Conservation (phyloP, 37 sponge, comb jelly and placozoan genomes). For the Crambe crambe region DNA sequence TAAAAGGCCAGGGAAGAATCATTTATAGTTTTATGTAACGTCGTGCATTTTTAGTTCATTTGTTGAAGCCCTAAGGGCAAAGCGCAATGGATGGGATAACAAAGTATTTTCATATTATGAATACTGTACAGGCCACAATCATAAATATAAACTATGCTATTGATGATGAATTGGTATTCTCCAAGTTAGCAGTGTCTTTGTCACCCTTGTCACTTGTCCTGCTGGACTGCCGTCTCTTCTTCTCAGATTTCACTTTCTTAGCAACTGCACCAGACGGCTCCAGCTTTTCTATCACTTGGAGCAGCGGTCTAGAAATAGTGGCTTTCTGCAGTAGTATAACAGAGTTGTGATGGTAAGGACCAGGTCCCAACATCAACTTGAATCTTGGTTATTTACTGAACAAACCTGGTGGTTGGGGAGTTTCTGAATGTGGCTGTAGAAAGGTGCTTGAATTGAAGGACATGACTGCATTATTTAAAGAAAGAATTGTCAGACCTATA, state of each 20-base stretch:
- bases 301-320: slow-evolving; percentile 39
- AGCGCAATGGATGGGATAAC: too few relatives aligned
- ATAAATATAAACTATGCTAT: too few relatives aligned
- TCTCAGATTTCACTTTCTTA: slow-evolving; percentile 13
- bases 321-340: slow-evolving; percentile 32
- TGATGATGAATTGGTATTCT: slow-evolving; percentile 1
- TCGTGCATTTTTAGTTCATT: too few relatives aligned
- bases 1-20: too few relatives aligned
- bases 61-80: too few relatives aligned
- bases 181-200: not conserved
- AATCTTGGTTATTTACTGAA: not conserved
- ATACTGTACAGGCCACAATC: too few relatives aligned
- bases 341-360: too few relatives aligned
- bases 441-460: slow-evolving; percentile 36
- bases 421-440: slow-evolving; percentile 34
- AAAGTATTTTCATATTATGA: too few relatives aligned
- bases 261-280: not conserved
- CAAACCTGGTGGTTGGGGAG: slow-evolving; percentile 66
- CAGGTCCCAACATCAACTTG: not conserved
- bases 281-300: slow-evolving; percentile 44
- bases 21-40: too few relatives aligned
- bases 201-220: slow-evolving; percentile 19
- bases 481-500: not conserved
- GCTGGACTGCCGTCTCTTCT: slow-evolving; percentile 41
- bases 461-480: slow-evolving; percentile 3